A percentile compares a stretch with the other conserved stretches of the same genome.
These are phyloP conservation scores for Porites lobata DNA, from an alignment of 92 coral and sea anemone species.

Conservation along the genomic window DNA sequence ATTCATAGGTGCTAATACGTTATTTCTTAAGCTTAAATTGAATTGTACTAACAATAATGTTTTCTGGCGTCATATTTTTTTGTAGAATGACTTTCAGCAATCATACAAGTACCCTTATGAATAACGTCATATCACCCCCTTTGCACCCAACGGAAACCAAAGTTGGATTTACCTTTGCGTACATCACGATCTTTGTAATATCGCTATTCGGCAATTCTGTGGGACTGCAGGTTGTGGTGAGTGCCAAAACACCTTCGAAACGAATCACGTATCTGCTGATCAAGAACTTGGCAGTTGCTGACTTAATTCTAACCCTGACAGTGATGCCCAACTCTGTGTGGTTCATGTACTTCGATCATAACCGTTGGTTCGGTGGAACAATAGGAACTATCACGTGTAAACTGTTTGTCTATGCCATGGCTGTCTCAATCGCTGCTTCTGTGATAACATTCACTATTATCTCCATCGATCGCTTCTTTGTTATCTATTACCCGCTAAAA, in stretches of 20 bases:
- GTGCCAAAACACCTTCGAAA: conserved; percentile 45
- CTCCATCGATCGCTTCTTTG: conserved; percentile 72
- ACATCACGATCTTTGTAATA: conserved; percentile 53
- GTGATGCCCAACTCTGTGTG: conserved; percentile 54
- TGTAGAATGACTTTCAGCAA: too few species aligned
- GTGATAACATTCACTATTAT: conserved; percentile 62
- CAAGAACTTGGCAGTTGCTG: conserved; percentile 80
- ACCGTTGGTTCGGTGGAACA: conserved; percentile 67
- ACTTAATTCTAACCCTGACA: conserved; percentile 57
- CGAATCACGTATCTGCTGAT: conserved; percentile 61
- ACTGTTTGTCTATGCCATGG: conserved; percentile 33
- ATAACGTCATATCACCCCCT: too few species aligned
- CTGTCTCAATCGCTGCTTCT: conserved; percentile 76
- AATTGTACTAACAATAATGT: too few species aligned
- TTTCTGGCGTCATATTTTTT: too few species aligned
- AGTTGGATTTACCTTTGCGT: conserved; percentile 55
- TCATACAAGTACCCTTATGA: too few species aligned
- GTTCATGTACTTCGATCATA: conserved; percentile 19
- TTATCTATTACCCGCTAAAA: conserved; percentile 67
- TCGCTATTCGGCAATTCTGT: conserved; percentile 77
- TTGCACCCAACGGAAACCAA: neutral
- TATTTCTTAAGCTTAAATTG: too few species aligned
- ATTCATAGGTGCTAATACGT: too few species aligned
- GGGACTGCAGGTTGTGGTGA: conserved; percentile 69
- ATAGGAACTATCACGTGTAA: conserved; percentile 69